Conservation (phyloP, 1,140 invertebrate species). For the Telenomus remus region DNA sequence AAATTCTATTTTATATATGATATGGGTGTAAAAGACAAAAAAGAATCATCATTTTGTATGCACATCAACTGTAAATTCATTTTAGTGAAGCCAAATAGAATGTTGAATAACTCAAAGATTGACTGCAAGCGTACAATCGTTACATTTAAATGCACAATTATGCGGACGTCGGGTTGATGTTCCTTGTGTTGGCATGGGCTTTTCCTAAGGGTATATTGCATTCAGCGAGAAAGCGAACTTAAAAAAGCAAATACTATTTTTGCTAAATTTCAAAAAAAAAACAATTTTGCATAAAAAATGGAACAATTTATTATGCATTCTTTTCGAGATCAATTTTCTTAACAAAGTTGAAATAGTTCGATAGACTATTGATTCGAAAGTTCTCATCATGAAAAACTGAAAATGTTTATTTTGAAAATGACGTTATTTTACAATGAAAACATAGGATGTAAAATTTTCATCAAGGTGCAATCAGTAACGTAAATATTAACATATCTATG, state of each 20-base stretch:
- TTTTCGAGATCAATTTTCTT: neutral
- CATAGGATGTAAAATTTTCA: conserved; percentile 34
- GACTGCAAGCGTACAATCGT: conserved; percentile 70
- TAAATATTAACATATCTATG: conserved; percentile 43
- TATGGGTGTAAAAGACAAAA: neutral
- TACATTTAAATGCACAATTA: conserved; percentile 63
- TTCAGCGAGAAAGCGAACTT: conserved; percentile 38
- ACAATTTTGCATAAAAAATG: conserved; percentile 39
- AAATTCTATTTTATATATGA: too few relatives aligned
- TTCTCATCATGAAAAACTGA: neutral
- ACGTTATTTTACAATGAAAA: neutral
- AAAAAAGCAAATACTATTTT: conserved; percentile 52
- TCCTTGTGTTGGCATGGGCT: conserved; percentile 50
- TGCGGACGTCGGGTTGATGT: conserved; percentile 41
- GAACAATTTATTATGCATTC: neutral
- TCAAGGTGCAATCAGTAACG: conserved; percentile 29
- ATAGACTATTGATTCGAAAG: neutral
- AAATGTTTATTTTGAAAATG: neutral
- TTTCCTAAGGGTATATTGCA: conserved; percentile 38
- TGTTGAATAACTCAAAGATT: conserved; percentile 38
- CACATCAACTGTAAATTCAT: conserved; percentile 21
- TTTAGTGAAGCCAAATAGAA: conserved; percentile 7
- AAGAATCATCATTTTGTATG: conserved; percentile 1
- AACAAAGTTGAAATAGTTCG: neutral
- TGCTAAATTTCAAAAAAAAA: conserved; percentile 51